A percentile compares a stretch with the other conserved stretches of the same genome.
Evolutionary conservation across 2,113 vertebrate species (phyloP).

Genomic region (Oxyura jamaicensis): DNA sequence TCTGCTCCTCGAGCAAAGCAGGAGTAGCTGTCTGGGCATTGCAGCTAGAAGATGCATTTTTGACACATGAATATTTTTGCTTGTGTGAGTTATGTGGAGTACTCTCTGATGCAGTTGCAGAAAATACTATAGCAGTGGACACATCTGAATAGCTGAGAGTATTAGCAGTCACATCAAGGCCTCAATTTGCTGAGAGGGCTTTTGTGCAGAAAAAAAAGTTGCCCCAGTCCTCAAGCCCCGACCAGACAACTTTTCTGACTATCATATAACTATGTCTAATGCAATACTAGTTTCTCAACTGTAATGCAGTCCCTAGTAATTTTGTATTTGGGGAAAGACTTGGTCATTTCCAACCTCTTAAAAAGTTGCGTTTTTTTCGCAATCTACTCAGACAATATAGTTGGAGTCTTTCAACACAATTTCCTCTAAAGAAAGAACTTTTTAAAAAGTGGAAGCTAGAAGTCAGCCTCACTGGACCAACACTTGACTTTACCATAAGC

Average conservation of each 20-base stretch:
- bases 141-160: neutral
- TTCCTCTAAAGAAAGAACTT: neutral
- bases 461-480: neutral
- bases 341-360: neutral
- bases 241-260: neutral
- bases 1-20: neutral
- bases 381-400: neutral
- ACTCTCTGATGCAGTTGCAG: neutral
- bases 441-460: neutral
- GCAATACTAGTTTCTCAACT: neutral
- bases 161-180: neutral
- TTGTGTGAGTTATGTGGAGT: neutral
- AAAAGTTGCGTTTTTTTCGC: neutral
- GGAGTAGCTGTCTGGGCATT: neutral
- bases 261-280: neutral
- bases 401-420: neutral
- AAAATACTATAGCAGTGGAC: neutral
- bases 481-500: neutral
- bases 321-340: neutral
- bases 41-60: neutral
- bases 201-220: neutral
- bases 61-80: neutral
- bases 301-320: neutral
- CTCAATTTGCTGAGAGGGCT: neutral
- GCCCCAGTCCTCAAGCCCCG: neutral